Percentiles rank a stretch among this genome's conserved stretches.
These are phyloP conservation scores for Trachythela sp. DNA, from an alignment of 64 coral and sea anemone species.

Conservation along the genomic window DNA sequence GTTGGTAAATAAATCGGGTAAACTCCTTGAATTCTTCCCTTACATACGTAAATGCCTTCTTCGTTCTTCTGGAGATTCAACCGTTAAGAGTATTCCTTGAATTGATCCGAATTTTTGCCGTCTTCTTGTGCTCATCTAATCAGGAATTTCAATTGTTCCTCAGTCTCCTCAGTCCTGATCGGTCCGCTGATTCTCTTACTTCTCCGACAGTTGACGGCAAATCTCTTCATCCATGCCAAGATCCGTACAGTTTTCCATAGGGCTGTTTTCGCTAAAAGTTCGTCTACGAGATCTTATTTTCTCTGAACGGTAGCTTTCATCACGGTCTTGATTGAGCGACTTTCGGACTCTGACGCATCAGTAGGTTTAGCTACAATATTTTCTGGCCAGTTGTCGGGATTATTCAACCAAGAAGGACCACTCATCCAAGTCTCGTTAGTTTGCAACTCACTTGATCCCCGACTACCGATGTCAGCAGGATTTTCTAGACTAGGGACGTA, in stretches of 20 bases:
- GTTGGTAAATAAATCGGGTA: constrained; percentile 45
- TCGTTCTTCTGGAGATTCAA: constrained; percentile 48
- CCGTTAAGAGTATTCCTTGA: background rate
- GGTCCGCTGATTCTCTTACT: constrained; percentile 3
- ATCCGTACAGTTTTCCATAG: background rate
- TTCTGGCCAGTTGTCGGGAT: no score
- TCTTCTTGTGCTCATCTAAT: constrained; percentile 17
- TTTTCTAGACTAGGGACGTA: no score
- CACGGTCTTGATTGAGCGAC: constrained; percentile 10
- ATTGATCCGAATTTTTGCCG: constrained; percentile 32
- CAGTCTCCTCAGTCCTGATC: background rate
- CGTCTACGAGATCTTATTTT: constrained; percentile 23
- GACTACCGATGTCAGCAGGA: no score
- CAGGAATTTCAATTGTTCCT: constrained; percentile 24
- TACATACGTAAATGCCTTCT: constrained; percentile 35
- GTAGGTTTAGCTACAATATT: background rate
- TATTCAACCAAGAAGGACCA: no score
- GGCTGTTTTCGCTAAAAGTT: constrained; percentile 17
- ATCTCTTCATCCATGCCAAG: constrained; percentile 6
- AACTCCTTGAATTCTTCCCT: constrained; percentile 51
- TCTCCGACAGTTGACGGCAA: background rate
- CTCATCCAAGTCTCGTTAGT: no score
- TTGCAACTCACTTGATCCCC: no score
- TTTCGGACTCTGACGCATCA: background rate
- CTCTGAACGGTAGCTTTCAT: constrained; percentile 10